Evolutionary conservation across 1,140 invertebrate genomes (phyloP), one percentile per base, ranked within the genome.

Genomic region (Cydia amplana): DNA sequence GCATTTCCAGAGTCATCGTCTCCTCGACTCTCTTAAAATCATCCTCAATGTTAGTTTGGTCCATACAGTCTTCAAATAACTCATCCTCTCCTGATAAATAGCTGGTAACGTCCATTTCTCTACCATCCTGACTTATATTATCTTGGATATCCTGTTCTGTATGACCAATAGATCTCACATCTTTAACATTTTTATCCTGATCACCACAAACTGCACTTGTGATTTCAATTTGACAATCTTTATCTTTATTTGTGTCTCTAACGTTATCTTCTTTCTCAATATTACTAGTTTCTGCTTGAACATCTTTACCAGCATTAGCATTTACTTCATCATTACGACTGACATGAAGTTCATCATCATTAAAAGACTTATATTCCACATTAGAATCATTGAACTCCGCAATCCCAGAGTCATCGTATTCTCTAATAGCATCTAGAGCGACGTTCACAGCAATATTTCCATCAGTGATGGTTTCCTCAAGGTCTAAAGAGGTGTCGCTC

Each of bases 1-100:
- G 89, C 91, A 91, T 92, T 81, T 92, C 89, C 14, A 92, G 74
- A 18, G 87, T 87, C 74, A 87, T 90, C 28, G 80, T 89, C 43
- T 90, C 86, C 18, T 83, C 83, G 2, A 83, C 75, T 10, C 77
- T 75, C 75, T 86, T 74, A 70, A 76, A 78, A 78, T 63, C 64
- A 10, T 77, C 74, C 12, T 64, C 73, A 10, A 23, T 60, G 3
- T 67, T 49, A 72, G 74, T 72, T 49, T 85, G 77, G 25, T 86
- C 84, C 4, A 85, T 76, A 72, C 90, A 90, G 83, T 91, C 88
- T 80, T 89, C 85, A 73, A 90, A 90, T 5, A 85, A 20, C 46
- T 91, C 88, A 28, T 89, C 87, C 16, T 78, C 80, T 1, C 79
- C 81, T 32, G 75, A 70, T n/a, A 70, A 36, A 70, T 70, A 36